Percentiles rank a stretch among this genome's conserved stretches.
These are phyloP conservation scores for Chrysotoxum bicinctum DNA, from an alignment of 2,888 invertebrate genomes.

Conservation along the genomic window DNA sequence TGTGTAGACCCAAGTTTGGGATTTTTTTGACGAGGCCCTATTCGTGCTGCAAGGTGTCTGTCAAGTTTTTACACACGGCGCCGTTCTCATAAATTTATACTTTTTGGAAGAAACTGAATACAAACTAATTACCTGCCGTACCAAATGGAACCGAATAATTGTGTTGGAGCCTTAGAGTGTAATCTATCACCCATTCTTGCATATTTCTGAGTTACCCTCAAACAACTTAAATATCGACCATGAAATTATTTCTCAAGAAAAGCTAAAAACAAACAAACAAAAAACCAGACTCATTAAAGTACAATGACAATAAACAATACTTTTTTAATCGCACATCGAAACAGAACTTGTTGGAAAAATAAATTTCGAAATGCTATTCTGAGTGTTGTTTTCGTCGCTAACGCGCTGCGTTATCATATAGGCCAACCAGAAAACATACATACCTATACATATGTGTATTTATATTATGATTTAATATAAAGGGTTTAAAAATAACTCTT, in stretches of 20 bases:
- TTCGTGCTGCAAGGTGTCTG: too few species aligned
- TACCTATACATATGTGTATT: not conserved
- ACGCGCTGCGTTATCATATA: slow-evolving; percentile 52
- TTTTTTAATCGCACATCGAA: not conserved
- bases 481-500: slow-evolving; percentile 10
- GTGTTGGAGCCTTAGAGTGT: too few species aligned
- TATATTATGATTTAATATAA: slow-evolving; percentile 29
- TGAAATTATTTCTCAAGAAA: slow-evolving; percentile 6
- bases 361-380: slow-evolving; percentile 7
- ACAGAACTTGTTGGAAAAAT: not conserved
- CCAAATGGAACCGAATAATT: too few species aligned
- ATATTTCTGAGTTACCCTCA: not conserved
- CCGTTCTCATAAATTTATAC: too few species aligned
- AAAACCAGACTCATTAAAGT: not conserved
- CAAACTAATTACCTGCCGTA: too few species aligned
- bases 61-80: too few species aligned
- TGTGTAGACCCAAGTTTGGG: too few species aligned
- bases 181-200: not conserved
- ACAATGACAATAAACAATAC: not conserved
- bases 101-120: too few species aligned
- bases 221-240: not conserved
- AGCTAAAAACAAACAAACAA: not conserved
- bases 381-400: slow-evolving; percentile 36
- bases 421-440: slow-evolving; percentile 46
- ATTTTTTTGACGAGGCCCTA: too few species aligned